Conservation (phyloP, 2,797 vertebrate genomes). For the Champsocephalus esox region DNA sequence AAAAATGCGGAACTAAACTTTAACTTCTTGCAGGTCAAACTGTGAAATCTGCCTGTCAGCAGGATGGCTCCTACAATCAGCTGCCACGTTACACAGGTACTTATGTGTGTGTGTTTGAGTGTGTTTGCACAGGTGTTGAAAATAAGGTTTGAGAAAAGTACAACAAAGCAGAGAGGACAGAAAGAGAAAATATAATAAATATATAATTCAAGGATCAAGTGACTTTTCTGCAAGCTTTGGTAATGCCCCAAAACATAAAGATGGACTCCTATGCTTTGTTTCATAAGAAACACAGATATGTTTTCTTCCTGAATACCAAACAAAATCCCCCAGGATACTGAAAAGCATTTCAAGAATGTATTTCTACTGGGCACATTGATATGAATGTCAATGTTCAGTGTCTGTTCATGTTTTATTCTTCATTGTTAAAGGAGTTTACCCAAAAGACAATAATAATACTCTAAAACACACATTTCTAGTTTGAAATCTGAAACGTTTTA, state of each 20-base stretch:
- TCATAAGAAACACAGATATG: not conserved
- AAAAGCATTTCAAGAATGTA: slow-evolving; percentile 17
- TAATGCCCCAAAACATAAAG: slow-evolving; percentile 1
- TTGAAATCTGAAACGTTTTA: not conserved
- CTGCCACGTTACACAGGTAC: slow-evolving; percentile 25
- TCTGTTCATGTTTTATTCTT: not conserved
- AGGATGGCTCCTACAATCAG: not conserved
- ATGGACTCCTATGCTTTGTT: not conserved
- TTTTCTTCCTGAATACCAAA: slow-evolving; percentile 10
- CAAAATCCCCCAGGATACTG: not conserved
- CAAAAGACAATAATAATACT: not conserved
- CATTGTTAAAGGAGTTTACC: not conserved
- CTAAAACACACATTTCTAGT: not conserved
- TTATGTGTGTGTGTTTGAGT: slow-evolving; percentile 12
- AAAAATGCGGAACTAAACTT: slow-evolving; percentile 8
- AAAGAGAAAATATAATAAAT: not conserved
- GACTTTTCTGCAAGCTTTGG: slow-evolving; percentile 12
- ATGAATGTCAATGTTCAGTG: not conserved
- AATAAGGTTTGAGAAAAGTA: not conserved
- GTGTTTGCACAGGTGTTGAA: slow-evolving; percentile 46
- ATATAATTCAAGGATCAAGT: not conserved
- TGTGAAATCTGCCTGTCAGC: slow-evolving; percentile 26
- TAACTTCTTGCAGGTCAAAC: slow-evolving; percentile 32
- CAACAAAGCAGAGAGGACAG: not conserved
- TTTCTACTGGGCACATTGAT: not conserved